phyloP scores from a whole-genome alignment of 2,888 invertebrate species.

The Calliphora vomitoria region DNA sequence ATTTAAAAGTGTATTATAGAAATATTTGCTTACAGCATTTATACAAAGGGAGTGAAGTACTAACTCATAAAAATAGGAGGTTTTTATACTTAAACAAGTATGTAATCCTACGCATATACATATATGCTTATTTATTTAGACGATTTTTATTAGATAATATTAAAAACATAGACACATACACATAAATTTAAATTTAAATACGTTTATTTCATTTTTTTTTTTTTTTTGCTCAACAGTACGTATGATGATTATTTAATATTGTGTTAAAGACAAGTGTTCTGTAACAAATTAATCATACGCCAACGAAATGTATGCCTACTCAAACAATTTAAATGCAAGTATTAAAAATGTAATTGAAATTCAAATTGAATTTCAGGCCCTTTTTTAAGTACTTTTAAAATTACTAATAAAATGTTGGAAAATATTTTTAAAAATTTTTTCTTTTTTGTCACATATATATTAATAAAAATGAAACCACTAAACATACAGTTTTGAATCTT shows the following conservation, averaged over 20 bases:
- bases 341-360: too few species aligned
- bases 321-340: too few species aligned
- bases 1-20: slow-evolving; percentile 1
- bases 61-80: background rate
- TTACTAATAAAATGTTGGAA: too few species aligned
- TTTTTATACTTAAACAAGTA: too few species aligned
- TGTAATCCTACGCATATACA: background rate
- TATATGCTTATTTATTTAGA: background rate
- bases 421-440: too few species aligned
- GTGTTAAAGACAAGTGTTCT: background rate
- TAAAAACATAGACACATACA: background rate
- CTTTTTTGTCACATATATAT: too few species aligned
- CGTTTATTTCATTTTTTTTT: slow-evolving; percentile 5
- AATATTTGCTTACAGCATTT: background rate
- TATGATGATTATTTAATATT: slow-evolving; percentile 47
- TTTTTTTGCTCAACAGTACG: background rate
- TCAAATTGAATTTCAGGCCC: too few species aligned
- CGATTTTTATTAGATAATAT: slow-evolving; percentile 3
- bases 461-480: too few species aligned
- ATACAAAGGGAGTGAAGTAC: background rate
- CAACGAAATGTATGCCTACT: background rate
- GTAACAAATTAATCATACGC: slow-evolving; percentile 10
- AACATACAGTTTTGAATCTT: too few species aligned
- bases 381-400: too few species aligned
- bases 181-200: slow-evolving; percentile 2